Percentiles rank a stretch among this genome's conserved stretches.
These are phyloP conservation scores for Gallinago media DNA, from an alignment of 2,113 vertebrate genomes.

Conservation along the genomic window DNA sequence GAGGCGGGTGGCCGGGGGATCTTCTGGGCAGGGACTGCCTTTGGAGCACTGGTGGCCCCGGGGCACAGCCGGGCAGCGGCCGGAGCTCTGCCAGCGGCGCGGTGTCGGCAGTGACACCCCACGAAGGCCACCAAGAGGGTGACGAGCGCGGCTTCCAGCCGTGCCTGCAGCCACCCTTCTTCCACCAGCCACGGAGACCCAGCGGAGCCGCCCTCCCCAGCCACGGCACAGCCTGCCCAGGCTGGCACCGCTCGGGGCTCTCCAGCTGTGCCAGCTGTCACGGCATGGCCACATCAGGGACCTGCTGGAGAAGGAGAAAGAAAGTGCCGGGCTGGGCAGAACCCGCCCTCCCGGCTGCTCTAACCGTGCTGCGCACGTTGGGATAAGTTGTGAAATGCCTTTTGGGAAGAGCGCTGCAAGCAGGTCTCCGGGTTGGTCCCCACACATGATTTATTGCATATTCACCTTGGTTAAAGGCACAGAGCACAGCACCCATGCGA, in stretches of 20 bases:
- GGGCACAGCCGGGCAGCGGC: not conserved
- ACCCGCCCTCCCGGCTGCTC: not conserved
- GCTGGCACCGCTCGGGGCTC: not conserved
- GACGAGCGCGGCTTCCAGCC: not conserved
- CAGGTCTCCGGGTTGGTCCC: conserved; percentile 24
- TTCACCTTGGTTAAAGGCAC: conserved; percentile 52
- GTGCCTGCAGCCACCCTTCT: not conserved
- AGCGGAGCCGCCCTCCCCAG: fast-evolving
- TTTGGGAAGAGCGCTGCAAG: not conserved
- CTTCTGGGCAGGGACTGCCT: not conserved
- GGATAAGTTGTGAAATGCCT: conserved; percentile 7
- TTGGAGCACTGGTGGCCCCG: not conserved
- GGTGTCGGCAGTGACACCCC: not conserved
- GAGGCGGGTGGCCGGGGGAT: fast-evolving
- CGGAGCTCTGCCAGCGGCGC: fast-evolving
- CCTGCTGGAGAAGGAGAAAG: not conserved
- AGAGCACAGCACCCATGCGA: not conserved
- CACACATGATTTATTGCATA: conserved; percentile 24
- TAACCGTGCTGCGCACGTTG: not conserved
- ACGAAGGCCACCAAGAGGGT: not conserved
- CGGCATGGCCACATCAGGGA: not conserved
- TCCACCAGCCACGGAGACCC: not conserved
- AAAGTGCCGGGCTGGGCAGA: not conserved
- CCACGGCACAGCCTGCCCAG: fast-evolving
- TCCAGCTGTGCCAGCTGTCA: fast-evolving